phyloP scores from a whole-genome alignment of 2,113 vertebrate species.

The Mobula hypostoma region DNA sequence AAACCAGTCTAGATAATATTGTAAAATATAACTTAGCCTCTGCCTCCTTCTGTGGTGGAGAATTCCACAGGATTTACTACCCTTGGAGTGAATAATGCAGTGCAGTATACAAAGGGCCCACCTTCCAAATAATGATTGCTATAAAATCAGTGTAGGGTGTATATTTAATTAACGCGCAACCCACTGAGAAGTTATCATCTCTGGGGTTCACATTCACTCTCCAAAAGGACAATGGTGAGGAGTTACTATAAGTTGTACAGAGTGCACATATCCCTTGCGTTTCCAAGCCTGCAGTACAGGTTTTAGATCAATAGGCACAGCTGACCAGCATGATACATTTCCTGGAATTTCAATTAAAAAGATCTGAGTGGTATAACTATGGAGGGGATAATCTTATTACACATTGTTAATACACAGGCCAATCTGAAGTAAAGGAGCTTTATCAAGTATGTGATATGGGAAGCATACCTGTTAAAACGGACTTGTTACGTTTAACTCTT shows the following conservation, averaged over 20 bases:
- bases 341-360: conserved; percentile 32
- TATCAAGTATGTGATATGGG: neutral
- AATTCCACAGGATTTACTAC: too few species aligned
- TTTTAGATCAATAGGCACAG: conserved; percentile 19
- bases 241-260: neutral
- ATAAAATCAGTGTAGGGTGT: neutral
- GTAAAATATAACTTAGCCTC: too few species aligned
- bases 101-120: too few species aligned
- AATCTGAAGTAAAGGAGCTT: neutral
- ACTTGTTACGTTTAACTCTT: conserved; percentile 6
- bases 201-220: neutral
- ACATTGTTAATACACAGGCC: neutral
- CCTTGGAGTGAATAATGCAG: too few species aligned
- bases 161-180: neutral
- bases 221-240: neutral
- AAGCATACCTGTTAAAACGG: neutral
- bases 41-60: too few species aligned
- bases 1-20: too few species aligned
- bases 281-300: neutral
- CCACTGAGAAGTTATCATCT: neutral
- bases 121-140: neutral
- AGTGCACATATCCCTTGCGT: neutral
- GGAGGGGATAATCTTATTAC: conserved; percentile 15
- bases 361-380: neutral
- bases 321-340: neutral